Conservation (phyloP, 2,888 invertebrate genomes). For the Shargacucullia verbasci region DNA sequence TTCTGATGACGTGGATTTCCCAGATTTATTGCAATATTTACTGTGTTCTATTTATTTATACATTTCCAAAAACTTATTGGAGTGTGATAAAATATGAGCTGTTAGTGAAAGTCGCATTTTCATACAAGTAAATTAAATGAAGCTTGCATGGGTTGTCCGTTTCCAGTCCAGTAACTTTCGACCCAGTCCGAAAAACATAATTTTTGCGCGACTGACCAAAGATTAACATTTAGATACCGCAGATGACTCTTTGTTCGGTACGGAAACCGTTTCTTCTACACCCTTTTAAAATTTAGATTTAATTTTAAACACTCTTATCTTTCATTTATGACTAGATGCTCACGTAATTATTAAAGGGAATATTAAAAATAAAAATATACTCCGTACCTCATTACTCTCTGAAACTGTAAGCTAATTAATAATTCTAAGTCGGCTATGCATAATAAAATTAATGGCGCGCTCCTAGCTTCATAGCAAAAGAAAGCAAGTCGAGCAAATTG, state of each 20-base stretch:
- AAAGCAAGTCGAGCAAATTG: constrained; percentile 84
- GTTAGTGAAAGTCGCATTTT: constrained; percentile 47
- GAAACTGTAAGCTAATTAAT: constrained; percentile 57
- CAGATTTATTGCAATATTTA: constrained; percentile 36
- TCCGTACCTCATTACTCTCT: constrained; percentile 11
- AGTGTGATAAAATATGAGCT: constrained; percentile 52
- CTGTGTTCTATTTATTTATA: neutral
- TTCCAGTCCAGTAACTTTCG: constrained; percentile 78
- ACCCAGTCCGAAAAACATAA: constrained; percentile 87
- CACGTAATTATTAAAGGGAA: constrained; percentile 10
- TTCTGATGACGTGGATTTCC: constrained; percentile 8
- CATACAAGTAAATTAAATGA: constrained; percentile 75
- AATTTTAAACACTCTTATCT: constrained; percentile 47
- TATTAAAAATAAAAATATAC: constrained; percentile 5
- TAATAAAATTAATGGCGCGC: constrained; percentile 66
- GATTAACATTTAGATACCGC: constrained; percentile 88
- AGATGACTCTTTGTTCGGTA: constrained; percentile 75
- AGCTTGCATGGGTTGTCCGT: constrained; percentile 69
- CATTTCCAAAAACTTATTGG: constrained; percentile 26
- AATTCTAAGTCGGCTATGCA: constrained; percentile 56
- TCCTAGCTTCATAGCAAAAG: constrained; percentile 69
- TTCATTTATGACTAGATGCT: constrained; percentile 19
- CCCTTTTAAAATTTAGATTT: constrained; percentile 66
- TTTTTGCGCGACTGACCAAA: constrained; percentile 88
- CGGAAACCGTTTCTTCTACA: constrained; percentile 75